Percentiles rank a stretch among this genome's conserved stretches.
Evolutionary conservation across 1,140 invertebrate genomes (phyloP).

Genomic region (Polyergus mexicanus): DNA sequence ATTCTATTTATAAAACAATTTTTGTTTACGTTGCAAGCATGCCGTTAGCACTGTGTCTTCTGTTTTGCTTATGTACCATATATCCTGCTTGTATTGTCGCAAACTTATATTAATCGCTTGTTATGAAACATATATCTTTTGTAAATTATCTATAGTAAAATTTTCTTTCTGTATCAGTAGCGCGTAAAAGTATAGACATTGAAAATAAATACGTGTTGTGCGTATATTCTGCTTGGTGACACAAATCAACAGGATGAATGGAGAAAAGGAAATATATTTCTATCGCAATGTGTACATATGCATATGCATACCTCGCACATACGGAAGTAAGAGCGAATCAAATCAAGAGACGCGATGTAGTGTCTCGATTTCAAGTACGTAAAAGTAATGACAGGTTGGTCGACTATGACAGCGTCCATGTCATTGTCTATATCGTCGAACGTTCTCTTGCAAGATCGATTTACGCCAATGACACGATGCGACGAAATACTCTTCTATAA

Average conservation of each 20-base stretch:
- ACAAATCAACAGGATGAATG: not conserved
- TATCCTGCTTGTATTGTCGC: not conserved
- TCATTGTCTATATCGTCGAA: no score
- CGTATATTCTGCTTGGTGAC: not conserved
- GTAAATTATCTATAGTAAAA: not conserved
- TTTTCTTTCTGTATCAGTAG: not conserved
- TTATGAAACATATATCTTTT: not conserved
- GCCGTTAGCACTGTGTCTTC: not conserved
- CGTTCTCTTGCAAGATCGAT: no score
- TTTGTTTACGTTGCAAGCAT: conserved; percentile 6
- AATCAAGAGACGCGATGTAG: no score
- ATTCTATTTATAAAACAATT: not conserved
- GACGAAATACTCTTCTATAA: no score
- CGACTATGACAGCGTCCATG: no score
- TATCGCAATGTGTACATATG: not conserved
- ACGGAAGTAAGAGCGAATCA: no score
- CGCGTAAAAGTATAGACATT: not conserved
- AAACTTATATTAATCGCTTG: not conserved
- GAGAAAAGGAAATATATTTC: conserved; percentile 6
- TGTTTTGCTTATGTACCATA: not conserved
- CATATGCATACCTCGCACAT: not conserved
- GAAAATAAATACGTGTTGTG: not conserved
- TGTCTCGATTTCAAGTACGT: no score
- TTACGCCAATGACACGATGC: no score
- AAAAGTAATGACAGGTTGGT: no score